Base-by-base conservation (phyloP, 2,113 vertebrate genomes). In the Procavia capensis region DNA sequence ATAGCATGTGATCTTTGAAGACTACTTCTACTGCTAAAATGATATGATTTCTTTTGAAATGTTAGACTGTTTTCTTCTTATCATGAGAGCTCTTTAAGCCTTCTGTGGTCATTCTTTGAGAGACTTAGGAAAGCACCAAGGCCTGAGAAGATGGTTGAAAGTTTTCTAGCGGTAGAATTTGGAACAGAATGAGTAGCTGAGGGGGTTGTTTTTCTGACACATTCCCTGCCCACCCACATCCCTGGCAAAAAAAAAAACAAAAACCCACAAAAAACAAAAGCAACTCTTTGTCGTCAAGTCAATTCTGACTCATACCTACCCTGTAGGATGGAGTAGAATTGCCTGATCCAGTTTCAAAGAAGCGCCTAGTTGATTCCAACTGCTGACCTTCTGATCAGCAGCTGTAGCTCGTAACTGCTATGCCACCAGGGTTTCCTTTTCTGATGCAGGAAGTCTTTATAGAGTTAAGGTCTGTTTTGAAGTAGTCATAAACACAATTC, bases 381-480 rank as follows among this genome's bases (percentile, higher is more conserved):
- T n/a, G n/a, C n/a, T n/a, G n/a, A n/a, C n/a, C n/a, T n/a, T n/a
- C n/a, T n/a, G n/a, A n/a, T n/a, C n/a, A n/a, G n/a, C n/a, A n/a
- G n/a, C n/a, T n/a, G n/a, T n/a, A n/a, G n/a, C n/a, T n/a, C n/a
- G n/a, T n/a, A n/a, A n/a, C n/a, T n/a, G n/a, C n/a, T n/a, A n/a
- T n/a, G n/a, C n/a, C n/a, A n/a, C n/a, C n/a, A n/a, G 14, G 14
- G 50, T 4, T 54, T 54, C 50, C 17, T 54, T 54, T 54, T 16
- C 50, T 63, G 86, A 87, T 50, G 70, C 6, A 31, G 29, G 19
- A 75, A 64, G 66, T 39, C 50, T 85, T 85, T 43, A 59, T 6
- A 90, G 93, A 95, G 74, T 83, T 79, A 76, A 92, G 81, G 31
- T 57, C 29, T 59, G 24, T 70, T 92, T 64, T 57, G 57, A 90